Percentiles rank a stretch among this genome's conserved stretches.
phyloP scores from a whole-genome alignment of 2,113 vertebrate species.

The Accipiter virgatus region DNA sequence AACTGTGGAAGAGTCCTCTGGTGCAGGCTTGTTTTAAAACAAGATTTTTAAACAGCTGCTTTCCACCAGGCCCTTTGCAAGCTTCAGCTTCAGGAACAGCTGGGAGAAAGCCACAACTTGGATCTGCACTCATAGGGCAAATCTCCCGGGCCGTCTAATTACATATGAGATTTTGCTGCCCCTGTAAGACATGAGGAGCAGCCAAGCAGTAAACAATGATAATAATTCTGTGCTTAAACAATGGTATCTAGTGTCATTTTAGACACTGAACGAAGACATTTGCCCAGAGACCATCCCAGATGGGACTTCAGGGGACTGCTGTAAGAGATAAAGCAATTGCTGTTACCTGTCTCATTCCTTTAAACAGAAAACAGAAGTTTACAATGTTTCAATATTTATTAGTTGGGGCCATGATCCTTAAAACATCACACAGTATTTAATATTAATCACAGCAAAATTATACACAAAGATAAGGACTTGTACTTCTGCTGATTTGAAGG shows the following conservation, averaged over 20 bases:
- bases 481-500: not conserved
- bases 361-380: not conserved
- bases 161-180: not conserved
- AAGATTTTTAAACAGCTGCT: not conserved
- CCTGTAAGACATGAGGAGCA: constrained; percentile 1
- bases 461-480: not conserved
- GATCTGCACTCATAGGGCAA: not conserved
- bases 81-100: not conserved
- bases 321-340: not conserved
- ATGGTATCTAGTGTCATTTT: not conserved
- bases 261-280: constrained; percentile 11
- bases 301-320: not conserved
- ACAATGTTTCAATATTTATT: not conserved
- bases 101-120: not conserved
- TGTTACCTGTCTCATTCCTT: not conserved
- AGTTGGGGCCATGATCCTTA: not conserved
- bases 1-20: not conserved
- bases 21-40: not conserved
- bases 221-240: constrained; percentile 25
- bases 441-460: not conserved
- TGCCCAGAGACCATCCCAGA: not conserved
- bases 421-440: not conserved
- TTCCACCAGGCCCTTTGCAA: not conserved
- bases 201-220: constrained; percentile 15
- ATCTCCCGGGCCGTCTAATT: constrained; percentile 6